Conservation (phyloP, 2,797 vertebrate species). For the Bucorvus abyssinicus region DNA sequence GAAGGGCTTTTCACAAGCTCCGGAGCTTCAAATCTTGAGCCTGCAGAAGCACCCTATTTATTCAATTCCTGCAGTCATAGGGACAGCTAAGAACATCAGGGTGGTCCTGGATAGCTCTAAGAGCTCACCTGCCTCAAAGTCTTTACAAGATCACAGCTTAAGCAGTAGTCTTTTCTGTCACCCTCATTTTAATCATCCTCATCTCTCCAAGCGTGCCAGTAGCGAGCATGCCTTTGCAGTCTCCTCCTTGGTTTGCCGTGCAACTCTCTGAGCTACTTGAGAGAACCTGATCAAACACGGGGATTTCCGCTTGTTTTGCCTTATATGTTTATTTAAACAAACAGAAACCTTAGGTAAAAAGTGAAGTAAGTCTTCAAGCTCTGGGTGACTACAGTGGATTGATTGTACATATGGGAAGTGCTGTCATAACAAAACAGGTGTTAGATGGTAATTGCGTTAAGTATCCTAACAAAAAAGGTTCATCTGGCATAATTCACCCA, state of each 20-base stretch:
- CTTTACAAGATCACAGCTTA: neutral
- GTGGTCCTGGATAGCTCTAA: neutral
- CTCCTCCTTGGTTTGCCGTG: neutral
- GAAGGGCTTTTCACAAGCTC: neutral
- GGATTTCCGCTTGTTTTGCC: neutral
- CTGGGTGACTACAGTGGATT: neutral
- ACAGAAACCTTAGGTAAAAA: neutral
- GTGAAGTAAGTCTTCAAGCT: neutral
- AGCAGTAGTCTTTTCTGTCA: neutral
- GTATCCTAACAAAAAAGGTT: slow-evolving; percentile 28
- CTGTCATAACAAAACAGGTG: slow-evolving; percentile 42
- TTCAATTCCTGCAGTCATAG: neutral
- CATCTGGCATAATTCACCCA: neutral
- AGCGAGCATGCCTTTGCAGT: neutral
- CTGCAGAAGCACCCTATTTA: neutral
- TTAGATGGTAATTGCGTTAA: neutral
- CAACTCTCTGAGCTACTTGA: neutral
- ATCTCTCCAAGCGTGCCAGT: neutral
- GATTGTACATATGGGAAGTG: neutral
- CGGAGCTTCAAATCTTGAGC: neutral
- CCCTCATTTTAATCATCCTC: neutral
- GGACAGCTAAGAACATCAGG: neutral
- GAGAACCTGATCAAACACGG: neutral
- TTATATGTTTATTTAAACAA: slow-evolving; percentile 12
- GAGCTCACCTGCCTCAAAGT: neutral